Evolutionary conservation across 2,113 vertebrate species (phyloP).

Genomic region (Cryptotis parvus): DNA sequence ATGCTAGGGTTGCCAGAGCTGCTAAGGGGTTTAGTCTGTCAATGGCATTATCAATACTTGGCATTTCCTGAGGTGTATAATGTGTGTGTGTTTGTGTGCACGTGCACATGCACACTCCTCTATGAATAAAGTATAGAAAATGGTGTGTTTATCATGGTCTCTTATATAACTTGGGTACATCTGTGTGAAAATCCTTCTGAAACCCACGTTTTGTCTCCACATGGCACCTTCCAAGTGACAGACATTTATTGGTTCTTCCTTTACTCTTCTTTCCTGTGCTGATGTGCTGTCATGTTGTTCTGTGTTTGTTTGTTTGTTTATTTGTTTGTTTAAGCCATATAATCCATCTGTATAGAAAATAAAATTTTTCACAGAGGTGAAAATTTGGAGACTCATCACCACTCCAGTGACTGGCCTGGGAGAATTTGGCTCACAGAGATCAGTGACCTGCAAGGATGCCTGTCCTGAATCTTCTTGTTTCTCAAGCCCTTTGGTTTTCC

Average conservation of each 20-base stretch:
- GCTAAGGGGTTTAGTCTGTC: background rate
- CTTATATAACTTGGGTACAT: background rate
- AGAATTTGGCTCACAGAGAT: no score
- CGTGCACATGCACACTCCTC: background rate
- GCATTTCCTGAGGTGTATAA: no score
- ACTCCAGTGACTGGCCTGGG: no score
- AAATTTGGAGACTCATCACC: no score
- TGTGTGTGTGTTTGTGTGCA: no score
- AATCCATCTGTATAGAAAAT: background rate
- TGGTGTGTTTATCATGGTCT: background rate
- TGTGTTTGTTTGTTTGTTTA: background rate
- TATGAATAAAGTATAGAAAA: background rate
- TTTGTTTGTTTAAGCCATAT: no score
- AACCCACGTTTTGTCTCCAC: background rate
- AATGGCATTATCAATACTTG: background rate
- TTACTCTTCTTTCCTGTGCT: background rate
- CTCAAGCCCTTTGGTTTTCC: conserved; percentile 72
- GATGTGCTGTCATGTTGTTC: background rate
- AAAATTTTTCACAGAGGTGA: background rate
- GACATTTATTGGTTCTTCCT: background rate
- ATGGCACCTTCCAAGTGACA: background rate
- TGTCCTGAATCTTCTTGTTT: background rate
- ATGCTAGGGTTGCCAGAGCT: background rate
- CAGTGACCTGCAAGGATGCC: background rate
- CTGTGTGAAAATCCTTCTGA: background rate